phyloP scores from a whole-genome alignment of 2,888 invertebrate genomes.

The Heliconius ethilla region DNA sequence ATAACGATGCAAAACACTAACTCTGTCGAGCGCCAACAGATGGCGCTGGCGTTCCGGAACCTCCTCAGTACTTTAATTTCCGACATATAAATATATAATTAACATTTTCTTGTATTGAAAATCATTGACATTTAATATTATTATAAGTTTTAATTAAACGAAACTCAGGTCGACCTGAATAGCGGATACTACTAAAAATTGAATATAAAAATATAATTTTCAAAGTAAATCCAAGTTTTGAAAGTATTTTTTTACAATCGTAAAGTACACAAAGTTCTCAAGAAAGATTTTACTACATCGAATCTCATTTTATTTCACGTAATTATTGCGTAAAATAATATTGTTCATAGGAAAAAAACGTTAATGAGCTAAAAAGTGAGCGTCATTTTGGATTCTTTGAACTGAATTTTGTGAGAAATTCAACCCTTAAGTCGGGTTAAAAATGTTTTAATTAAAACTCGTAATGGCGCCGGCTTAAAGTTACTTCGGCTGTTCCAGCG shows the following conservation, averaged over 20 bases:
- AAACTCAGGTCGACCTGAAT: slow-evolving; percentile 1
- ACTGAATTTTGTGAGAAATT: slow-evolving; percentile 32
- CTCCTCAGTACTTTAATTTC: too few species aligned
- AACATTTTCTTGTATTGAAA: neutral
- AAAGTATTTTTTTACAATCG: slow-evolving; percentile 9
- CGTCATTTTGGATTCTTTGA: slow-evolving; percentile 33
- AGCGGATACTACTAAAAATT: slow-evolving; percentile 1
- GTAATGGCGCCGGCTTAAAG: slow-evolving; percentile 44
- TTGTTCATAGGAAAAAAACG: slow-evolving; percentile 19
- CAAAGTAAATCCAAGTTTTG: slow-evolving; percentile 15
- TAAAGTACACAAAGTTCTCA: slow-evolving; percentile 12
- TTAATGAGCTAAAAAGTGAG: slow-evolving; percentile 29
- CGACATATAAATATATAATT: too few species aligned
- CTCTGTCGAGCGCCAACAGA: too few species aligned
- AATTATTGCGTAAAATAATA: slow-evolving; percentile 23
- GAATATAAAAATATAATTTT: slow-evolving; percentile 12
- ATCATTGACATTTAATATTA: neutral
- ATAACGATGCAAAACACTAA: too few species aligned
- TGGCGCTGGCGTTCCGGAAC: too few species aligned
- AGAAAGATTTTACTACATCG: slow-evolving; percentile 8
- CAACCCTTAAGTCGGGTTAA: slow-evolving; percentile 42
- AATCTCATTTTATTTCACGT: slow-evolving; percentile 14
- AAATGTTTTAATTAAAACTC: slow-evolving; percentile 47
- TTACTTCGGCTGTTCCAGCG: slow-evolving; percentile 43
- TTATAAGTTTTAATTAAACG: neutral